Base-by-base conservation (phyloP, 2,797 vertebrate species). In the Moxostoma hubbsi region DNA sequence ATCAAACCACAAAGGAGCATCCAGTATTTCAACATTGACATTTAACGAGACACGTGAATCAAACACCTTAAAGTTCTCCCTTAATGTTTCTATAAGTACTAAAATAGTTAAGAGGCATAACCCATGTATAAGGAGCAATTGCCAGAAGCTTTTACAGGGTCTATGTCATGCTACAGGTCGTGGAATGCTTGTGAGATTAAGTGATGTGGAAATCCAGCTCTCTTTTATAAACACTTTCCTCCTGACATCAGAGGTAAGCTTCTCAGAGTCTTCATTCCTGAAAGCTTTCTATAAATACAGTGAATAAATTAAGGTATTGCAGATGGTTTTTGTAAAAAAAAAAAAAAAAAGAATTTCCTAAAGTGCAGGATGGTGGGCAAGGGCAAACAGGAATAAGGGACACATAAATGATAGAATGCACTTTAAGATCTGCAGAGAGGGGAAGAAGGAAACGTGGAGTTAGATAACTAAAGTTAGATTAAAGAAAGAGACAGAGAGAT, bases 271-370 rank as follows among this genome's bases (percentile, higher is more conserved):
- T 79, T 66, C 61, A 16, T 57, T 61, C 58, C 45, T 75, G 77
- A 83, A 63, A 80, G 81, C 70, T 70, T 84, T 82, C 81, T 83
- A 78, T 80, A 78, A 82, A 84, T 86, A 87, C 45, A 79, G 12
- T 70, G 62, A 11, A 9, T 68, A 83, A 58, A 67, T 79, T 16
- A 63, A 62, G 74, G 64, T 62, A 77, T 59, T 46, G 55, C 1
- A 43, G 45, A 73, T 45, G 7, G 45, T 46, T 64, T 64, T 13
- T 64, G n/a, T 63, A 63, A n/a, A 46, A 57, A 49, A 18, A n/a
- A 16, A 64, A 51, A 63, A n/a, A 46, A 57, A 49, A 18, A n/a
- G 16, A 64, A 51, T 61, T 54, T 78, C 49, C 64, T 54, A 61
- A 72, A 80, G 72, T 45, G 58, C 70, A 58, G 73, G 36, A 69